These are phyloP conservation scores for Tinea trinotella DNA, from an alignment of 2,888 invertebrate species.

Conservation along the genomic window DNA sequence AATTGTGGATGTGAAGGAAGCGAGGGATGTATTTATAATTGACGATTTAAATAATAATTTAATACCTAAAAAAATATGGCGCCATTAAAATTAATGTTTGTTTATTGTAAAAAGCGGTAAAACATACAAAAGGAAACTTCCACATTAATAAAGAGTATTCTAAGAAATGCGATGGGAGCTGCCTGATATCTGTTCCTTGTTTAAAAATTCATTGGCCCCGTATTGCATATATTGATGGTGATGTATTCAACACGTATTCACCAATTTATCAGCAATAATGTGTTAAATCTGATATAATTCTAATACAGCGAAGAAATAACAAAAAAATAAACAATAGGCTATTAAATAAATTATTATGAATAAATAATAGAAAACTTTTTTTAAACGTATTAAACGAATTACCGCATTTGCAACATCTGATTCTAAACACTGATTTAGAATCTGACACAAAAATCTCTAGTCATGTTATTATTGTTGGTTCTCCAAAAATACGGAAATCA, in stretches of 20 bases:
- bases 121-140: not conserved
- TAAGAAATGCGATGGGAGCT: conserved; percentile 40
- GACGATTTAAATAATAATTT: not conserved
- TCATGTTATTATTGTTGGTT: conserved; percentile 29
- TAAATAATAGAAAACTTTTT: not conserved
- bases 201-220: not conserved
- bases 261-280: conserved; percentile 5
- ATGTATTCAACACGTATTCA: conserved; percentile 10
- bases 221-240: not conserved
- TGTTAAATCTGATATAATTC: not conserved
- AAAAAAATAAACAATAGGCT: conserved; percentile 27
- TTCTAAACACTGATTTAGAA: conserved; percentile 6
- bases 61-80: not conserved
- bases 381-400: not conserved
- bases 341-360: conserved; percentile 24
- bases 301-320: not conserved
- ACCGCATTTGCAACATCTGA: conserved; percentile 4
- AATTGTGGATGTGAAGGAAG: no score
- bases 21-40: no score
- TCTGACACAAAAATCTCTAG: conserved; percentile 21
- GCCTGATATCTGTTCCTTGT: conserved; percentile 31
- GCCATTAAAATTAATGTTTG: not conserved
- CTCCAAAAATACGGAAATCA: conserved; percentile 70
- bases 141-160: conserved; percentile 27
- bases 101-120: not conserved